A percentile compares a stretch with the other conserved stretches of the same genome.
Conservation (phyloP, 1,140 invertebrate genomes). For the Lordiphosa mommai region DNA sequence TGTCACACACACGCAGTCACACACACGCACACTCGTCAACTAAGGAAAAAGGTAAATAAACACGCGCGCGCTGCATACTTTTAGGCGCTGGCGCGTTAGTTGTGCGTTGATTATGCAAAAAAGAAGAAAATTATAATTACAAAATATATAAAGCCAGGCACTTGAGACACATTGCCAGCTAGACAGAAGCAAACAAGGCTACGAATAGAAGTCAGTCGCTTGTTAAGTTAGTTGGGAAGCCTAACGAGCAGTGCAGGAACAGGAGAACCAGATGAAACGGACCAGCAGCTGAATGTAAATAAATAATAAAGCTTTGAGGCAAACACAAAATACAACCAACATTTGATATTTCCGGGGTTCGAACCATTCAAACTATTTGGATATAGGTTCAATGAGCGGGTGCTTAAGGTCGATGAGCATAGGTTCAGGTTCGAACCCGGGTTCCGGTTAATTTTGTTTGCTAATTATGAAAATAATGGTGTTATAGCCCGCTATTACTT, state of each 20-base stretch:
- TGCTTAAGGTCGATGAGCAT: no score
- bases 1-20: slow-evolving; percentile 34
- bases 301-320: no score
- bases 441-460: no score
- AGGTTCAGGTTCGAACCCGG: no score
- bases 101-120: slow-evolving; percentile 54
- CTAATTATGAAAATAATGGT: no score
- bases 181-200: slow-evolving; percentile 23
- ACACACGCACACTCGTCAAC: slow-evolving; percentile 8
- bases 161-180: slow-evolving; percentile 54
- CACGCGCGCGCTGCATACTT: slow-evolving; percentile 48
- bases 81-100: slow-evolving; percentile 31
- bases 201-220: slow-evolving; percentile 3
- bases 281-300: no score
- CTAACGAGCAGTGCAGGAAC: slow-evolving; percentile 15
- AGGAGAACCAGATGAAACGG: neutral
- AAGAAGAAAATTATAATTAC: slow-evolving; percentile 66
- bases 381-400: no score
- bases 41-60: slow-evolving; percentile 57
- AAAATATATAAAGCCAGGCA: slow-evolving; percentile 66
- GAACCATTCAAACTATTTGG: no score
- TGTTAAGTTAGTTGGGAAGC: slow-evolving; percentile 22
- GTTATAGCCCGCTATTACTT: no score
- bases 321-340: slow-evolving; percentile 27
- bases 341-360: slow-evolving; percentile 7